Conservation (phyloP, 1,140 invertebrate species). For the Bombus fervidus region DNA sequence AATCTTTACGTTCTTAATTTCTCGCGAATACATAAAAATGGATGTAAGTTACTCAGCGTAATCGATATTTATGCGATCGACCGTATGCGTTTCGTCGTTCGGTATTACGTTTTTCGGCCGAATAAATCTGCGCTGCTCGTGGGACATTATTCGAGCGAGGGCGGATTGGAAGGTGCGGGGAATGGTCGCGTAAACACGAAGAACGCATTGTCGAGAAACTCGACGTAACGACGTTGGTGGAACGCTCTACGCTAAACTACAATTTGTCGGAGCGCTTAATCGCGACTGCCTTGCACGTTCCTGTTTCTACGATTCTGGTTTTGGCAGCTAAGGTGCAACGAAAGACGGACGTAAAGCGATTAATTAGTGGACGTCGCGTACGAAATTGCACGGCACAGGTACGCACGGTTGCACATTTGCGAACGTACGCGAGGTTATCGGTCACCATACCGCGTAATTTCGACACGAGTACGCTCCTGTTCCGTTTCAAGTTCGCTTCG, state of each 20-base stretch:
- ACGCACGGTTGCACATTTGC: slow-evolving; percentile 23
- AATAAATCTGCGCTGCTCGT: neutral
- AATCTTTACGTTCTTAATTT: no score
- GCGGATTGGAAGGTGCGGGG: neutral
- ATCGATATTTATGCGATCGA: no score
- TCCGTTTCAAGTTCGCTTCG: neutral
- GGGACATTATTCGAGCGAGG: neutral
- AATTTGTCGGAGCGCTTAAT: neutral
- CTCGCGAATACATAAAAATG: no score
- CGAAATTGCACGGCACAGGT: slow-evolving; percentile 31
- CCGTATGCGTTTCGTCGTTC: no score
- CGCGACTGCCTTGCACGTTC: neutral
- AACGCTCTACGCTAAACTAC: neutral
- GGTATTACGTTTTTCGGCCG: neutral
- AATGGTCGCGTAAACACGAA: no score
- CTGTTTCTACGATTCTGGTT: neutral
- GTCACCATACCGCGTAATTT: slow-evolving; percentile 34
- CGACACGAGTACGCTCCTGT: neutral
- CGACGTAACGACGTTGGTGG: neutral
- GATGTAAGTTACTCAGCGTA: no score
- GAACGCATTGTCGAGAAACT: neutral
- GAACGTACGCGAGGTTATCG: slow-evolving; percentile 41
- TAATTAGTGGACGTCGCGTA: slow-evolving; percentile 22
- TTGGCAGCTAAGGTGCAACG: neutral
- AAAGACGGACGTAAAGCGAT: neutral